These are phyloP conservation scores for Penaeus japonicus DNA, from an alignment of 1,140 invertebrate genomes.

Conservation along the genomic window DNA sequence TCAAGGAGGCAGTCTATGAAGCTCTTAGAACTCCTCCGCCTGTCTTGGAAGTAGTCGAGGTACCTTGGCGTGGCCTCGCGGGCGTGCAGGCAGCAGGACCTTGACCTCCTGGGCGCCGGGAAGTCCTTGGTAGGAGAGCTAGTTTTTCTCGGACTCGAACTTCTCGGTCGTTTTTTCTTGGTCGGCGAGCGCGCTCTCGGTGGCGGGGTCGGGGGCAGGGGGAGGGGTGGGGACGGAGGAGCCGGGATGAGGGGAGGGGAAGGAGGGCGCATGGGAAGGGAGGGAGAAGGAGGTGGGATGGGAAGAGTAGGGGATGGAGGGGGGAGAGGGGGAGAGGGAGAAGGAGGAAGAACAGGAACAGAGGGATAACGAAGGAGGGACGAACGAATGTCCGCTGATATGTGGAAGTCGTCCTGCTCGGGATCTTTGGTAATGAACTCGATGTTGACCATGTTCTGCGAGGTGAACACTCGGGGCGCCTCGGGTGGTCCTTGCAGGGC, in stretches of 20 bases:
- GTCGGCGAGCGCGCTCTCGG: not conserved
- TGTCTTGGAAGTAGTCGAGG: slow-evolving; percentile 18
- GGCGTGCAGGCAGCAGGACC: slow-evolving; percentile 40
- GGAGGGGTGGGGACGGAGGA: not conserved
- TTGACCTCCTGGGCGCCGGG: slow-evolving; percentile 8
- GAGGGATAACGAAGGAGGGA: no score
- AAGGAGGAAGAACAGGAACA: not conserved
- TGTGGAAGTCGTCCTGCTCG: not conserved
- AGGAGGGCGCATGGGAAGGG: no score
- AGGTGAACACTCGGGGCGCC: not conserved
- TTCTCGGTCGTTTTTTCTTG: slow-evolving; percentile 19
- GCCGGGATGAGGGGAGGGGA: not conserved
- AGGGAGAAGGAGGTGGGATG: no score
- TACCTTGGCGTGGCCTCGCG: not conserved
- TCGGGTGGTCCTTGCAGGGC: not conserved
- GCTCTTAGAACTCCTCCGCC: not conserved
- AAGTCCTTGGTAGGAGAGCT: not conserved
- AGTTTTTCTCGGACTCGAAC: slow-evolving; percentile 17
- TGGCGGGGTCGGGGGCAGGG: not conserved
- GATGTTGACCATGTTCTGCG: slow-evolving; percentile 37
- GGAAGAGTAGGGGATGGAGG: not conserved
- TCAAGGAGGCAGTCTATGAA: slow-evolving; percentile 29
- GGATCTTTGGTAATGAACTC: slow-evolving; percentile 32
- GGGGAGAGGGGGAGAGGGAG: not conserved
- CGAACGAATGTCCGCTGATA: no score